Base-by-base conservation (phyloP, 1,140 invertebrate genomes). In the Panulirus ornatus region DNA sequence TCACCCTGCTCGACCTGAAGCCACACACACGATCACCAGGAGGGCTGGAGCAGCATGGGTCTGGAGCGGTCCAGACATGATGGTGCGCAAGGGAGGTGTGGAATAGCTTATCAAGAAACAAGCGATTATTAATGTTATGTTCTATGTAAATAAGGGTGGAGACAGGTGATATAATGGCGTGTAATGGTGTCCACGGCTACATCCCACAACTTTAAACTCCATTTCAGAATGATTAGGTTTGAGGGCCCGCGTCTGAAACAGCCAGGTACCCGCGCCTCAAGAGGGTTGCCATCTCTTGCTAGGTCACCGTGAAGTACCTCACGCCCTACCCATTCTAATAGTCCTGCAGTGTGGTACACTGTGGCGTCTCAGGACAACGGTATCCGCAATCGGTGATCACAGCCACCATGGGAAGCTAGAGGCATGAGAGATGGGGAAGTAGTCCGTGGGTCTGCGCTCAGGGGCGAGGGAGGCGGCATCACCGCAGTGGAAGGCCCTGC, bases 61-160 rank as follows among this genome's bases (percentile, higher is more conserved):
- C 58, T 30, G 58, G 2, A 27, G 27, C n/a, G 51, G 51, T 54
- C 1, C 2, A 58, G 78, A 58, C 78, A 6, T 19, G 47, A 14
- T 44, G 78, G 27, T 44, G 27, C 27, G 27, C 51, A 38, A 71
- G 42, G 63, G 42, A 84, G 82, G 82, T 84, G 88, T 70, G 82
- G 88, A 84, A 90, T 14, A 90, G 73, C 82, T 70, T 84, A 84
- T 90, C 81, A 90, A 66, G 88, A 85, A 89, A 85, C 82, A 90
- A 89, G 87, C 82, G 54, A 84, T 90, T 90, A 90, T 85, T 84
- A 85, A 79, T 84, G 88, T 90, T 85, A 90, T 90, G 88, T 85
- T 90, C 82, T 90, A 90, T 90, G 88, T 84, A 90, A 90, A 90
- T 90, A 90, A 85, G 88, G 88, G 82, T 78, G 88, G 88, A 85